phyloP scores from a whole-genome alignment of 2,113 vertebrate species.

The Sarotherodon lohbergeri region DNA sequence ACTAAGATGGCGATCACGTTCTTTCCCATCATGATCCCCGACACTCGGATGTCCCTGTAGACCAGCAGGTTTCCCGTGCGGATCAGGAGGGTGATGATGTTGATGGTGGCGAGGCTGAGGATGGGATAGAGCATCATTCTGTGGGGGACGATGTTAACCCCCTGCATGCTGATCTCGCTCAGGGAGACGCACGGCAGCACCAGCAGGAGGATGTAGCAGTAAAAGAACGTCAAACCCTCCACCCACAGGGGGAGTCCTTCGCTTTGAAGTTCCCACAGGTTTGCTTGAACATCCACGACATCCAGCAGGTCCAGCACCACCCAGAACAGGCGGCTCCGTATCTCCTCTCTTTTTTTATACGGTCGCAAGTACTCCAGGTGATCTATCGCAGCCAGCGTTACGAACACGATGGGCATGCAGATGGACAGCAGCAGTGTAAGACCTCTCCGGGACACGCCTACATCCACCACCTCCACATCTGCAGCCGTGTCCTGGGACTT shows the following conservation, averaged over 20 bases:
- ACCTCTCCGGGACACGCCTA: not conserved
- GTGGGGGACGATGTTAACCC: constrained; percentile 62
- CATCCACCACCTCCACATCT: not conserved
- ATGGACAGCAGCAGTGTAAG: not conserved
- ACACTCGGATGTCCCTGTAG: constrained; percentile 35
- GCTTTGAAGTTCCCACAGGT: constrained; percentile 65
- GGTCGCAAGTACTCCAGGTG: constrained; percentile 59
- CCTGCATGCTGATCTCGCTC: constrained; percentile 71
- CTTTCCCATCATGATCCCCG: constrained; percentile 59
- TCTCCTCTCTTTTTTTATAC: constrained; percentile 65
- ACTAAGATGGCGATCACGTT: constrained; percentile 59
- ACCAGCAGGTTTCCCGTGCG: constrained; percentile 59
- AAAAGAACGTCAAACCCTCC: constrained; percentile 67
- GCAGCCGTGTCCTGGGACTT: constrained; percentile 5
- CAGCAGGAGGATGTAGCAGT: constrained; percentile 67
- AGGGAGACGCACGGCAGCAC: constrained; percentile 65
- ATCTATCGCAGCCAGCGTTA: constrained; percentile 24
- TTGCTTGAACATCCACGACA: constrained; percentile 63
- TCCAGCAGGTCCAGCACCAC: constrained; percentile 60
- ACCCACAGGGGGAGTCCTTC: constrained; percentile 64
- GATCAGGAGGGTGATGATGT: constrained; percentile 59
- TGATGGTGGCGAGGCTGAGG: constrained; percentile 63
- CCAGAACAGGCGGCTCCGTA: constrained; percentile 58
- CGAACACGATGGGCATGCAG: not conserved
- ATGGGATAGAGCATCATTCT: constrained; percentile 69